Evolutionary conservation across 2,797 vertebrate genomes (phyloP).

Genomic region (Aselliscus stoliczkanus): DNA sequence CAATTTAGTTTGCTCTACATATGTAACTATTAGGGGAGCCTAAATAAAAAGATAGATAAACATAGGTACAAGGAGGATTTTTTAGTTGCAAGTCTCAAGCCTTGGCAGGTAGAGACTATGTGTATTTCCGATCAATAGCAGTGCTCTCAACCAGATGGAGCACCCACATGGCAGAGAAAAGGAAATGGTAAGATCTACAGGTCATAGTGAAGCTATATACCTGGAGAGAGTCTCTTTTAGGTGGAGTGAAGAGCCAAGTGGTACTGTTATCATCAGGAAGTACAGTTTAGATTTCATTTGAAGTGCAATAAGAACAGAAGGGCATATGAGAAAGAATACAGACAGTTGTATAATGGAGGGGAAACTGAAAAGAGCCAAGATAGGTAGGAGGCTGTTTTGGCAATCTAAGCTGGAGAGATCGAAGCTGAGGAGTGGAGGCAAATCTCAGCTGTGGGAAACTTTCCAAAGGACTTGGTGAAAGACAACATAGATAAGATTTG

Average conservation of each 20-base stretch:
- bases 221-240: not conserved
- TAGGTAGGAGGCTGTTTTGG: not conserved
- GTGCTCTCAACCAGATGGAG: not conserved
- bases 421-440: not conserved
- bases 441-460: not conserved
- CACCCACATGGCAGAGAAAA: not conserved
- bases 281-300: not conserved
- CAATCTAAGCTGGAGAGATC: not conserved
- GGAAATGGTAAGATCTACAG: not conserved
- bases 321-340: not conserved
- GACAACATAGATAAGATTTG: not conserved
- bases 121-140: not conserved
- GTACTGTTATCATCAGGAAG: not conserved
- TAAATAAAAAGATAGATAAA: not conserved
- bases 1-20: not conserved
- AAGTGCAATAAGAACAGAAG: not conserved
- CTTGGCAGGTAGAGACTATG: not conserved
- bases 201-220: rapidly evolving
- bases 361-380: not conserved
- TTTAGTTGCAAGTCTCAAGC: not conserved
- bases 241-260: not conserved
- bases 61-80: not conserved
- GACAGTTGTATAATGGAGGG: not conserved
- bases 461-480: not conserved
- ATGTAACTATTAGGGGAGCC: not conserved